Base-by-base conservation (phyloP, 2,113 vertebrate genomes). In the Dicerorhinus sumatrensis region DNA sequence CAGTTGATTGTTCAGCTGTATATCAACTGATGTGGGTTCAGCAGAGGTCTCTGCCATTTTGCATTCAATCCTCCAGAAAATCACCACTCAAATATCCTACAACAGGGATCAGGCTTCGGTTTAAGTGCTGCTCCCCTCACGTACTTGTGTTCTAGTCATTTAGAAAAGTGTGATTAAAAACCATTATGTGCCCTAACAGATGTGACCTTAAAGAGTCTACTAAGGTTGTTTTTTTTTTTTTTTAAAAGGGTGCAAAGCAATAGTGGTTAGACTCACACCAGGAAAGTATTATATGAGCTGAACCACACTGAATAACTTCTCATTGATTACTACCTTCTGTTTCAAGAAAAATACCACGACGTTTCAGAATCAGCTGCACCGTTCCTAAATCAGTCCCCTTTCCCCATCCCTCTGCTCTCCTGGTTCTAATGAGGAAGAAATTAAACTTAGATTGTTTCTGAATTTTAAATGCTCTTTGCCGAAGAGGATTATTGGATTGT, bases 81-180 rank as follows among this genome's bases (percentile, higher is more conserved):
- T 46, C 77, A 81, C 83, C 89, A 92, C 89, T 77, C 77, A 98
- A 96, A 93, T 97, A 93, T 0, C 95, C 95, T 96, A 89, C 95
- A 97, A 94, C 97, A 97, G 97, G 90, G 96, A 97, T 96, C 97
- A 97, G 97, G 2, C 96, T 97, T 96, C 94, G 96, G 89, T 92
- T 95, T 96, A 91, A 89, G 89, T 94, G 94, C 97, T 86, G 80
- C 76, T 94, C 87, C 91, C 58, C 85, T 93, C 93, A 81, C 97
- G 97, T 94, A 96, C 96, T 70, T 98, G 81, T 60, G 81, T 98
- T 98, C 83, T 96, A 90, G 94, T 97, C 46, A 98, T 98, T 98
- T 98, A 98, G 90, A 97, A 97, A 98, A 97, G 58, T 98, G 98
- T 98, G 98, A 98, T 99, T 98, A 99, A 99, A 99, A 99, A 98